Conservation (phyloP, 2,113 vertebrate genomes). For the Psammodynastes pulverulentus region DNA sequence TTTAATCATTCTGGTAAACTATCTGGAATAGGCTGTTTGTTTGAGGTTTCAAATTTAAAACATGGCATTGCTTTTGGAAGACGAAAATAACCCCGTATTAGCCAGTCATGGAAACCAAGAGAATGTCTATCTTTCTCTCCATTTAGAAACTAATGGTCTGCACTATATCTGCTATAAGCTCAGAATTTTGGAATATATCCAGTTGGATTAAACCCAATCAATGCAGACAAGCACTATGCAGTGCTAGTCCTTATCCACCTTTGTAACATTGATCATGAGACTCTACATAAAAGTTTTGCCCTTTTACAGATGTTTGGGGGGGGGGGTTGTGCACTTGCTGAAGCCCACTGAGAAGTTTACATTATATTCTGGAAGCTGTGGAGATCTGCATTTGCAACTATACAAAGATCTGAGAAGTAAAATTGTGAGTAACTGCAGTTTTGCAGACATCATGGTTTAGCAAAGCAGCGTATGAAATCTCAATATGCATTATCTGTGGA, state of each 20-base stretch:
- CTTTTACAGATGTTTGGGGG: not conserved
- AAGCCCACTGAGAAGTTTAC: not conserved
- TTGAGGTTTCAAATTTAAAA: slow-evolving; percentile 4
- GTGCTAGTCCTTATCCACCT: not conserved
- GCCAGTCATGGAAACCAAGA: slow-evolving; percentile 30
- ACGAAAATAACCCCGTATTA: not conserved
- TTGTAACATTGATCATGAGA: not conserved
- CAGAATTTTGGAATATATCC: not conserved
- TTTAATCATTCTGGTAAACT: not conserved
- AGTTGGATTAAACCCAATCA: slow-evolving; percentile 16
- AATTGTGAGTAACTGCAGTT: not conserved
- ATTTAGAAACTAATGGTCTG: not conserved
- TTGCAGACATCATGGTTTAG: not conserved
- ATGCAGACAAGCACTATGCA: not conserved
- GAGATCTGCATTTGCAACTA: not conserved
- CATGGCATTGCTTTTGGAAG: not conserved
- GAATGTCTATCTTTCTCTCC: fast-evolving
- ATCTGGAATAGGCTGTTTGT: not conserved
- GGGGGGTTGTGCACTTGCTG: not conserved
- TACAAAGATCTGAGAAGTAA: not conserved
- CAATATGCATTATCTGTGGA: not conserved
- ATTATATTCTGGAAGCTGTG: not conserved
- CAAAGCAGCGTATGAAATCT: not conserved
- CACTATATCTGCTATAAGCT: not conserved
- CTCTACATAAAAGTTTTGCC: not conserved